Base-by-base conservation (phyloP, 2,113 vertebrate genomes). In the Pogonocichla stellata region DNA sequence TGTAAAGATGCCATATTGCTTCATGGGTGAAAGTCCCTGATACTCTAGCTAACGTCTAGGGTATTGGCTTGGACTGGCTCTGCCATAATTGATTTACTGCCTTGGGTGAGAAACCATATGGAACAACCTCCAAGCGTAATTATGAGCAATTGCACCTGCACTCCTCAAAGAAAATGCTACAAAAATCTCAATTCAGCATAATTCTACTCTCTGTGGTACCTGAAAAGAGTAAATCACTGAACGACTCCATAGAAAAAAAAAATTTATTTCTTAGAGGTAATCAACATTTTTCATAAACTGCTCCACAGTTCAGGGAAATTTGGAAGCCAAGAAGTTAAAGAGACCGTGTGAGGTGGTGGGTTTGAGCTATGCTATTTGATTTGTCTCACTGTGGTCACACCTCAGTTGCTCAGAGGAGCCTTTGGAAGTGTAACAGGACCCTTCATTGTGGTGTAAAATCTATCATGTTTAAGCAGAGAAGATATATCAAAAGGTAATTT, bases 81-180 rank as follows among this genome's bases (percentile, higher is more conserved):
- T 96, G 65, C 71, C 70, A 34, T 77, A 91, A 78, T 50, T 98
- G 97, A 98, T 98, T 98, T 98, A 98, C 93, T 96, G 77, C 91
- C 89, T 81, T 58, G 85, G 45, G 92, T 94, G 93, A 97, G 96
- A 98, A 97, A 97, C 94, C 94, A 93, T 92, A 97, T 50, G 86
- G 90, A 94, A 71, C 81, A 73, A 56, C 26, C 19, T 89, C 94
- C 95, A 91, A 93, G 77, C 51, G 24, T 95, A 96, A 95, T 91
- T 97, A 95, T 97, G 97, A 98, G 92, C 94, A 94, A 95, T 96
- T 97, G 86, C 92, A 97, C 96, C 96, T 97, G 92, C 95, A 87
- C 31, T 84, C 43, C 88, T 94, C 90, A 94, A 96, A 97, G 93
- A 7, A 93, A 97, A 95, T 2, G 25, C 58, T 95, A 86, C 92